Evolutionary conservation across 2,113 vertebrate species (phyloP).

Genomic region (Otolemur garnettii): DNA sequence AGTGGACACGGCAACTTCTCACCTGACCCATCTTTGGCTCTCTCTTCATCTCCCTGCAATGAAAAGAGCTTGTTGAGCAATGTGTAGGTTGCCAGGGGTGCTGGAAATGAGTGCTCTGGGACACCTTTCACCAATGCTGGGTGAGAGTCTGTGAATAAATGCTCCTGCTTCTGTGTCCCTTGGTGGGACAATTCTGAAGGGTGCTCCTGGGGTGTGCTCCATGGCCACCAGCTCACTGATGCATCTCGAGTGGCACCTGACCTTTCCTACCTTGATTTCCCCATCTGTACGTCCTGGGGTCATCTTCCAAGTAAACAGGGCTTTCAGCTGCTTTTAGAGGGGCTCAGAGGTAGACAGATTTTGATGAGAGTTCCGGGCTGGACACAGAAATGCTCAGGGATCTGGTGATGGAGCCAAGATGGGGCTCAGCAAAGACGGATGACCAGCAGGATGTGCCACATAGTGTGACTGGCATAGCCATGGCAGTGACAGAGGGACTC

Average conservation of each 20-base stretch:
- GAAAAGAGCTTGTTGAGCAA: not conserved
- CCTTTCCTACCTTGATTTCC: not conserved
- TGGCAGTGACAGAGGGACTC: not conserved
- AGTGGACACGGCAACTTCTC: not conserved
- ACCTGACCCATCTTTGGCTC: not conserved
- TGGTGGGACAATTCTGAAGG: not conserved
- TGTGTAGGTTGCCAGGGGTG: not conserved
- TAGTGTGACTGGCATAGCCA: not conserved
- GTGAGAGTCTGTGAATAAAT: not conserved
- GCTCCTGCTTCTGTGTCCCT: not conserved
- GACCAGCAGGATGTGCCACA: not conserved
- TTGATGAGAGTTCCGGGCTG: not conserved
- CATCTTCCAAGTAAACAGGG: not conserved
- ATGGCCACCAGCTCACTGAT: not conserved
- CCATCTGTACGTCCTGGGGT: not conserved
- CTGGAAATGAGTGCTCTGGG: not conserved
- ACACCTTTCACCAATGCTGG: not conserved
- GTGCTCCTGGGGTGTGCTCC: not conserved
- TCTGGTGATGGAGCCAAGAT: not conserved
- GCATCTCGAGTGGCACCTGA: not conserved
- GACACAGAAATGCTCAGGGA: not conserved
- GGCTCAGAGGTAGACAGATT: not conserved
- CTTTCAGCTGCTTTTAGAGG: not conserved
- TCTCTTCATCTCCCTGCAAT: conserved; percentile 9
- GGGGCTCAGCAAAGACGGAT: not conserved